Conservation (phyloP, 2,797 vertebrate genomes). For the Gallinago solitaria region DNA sequence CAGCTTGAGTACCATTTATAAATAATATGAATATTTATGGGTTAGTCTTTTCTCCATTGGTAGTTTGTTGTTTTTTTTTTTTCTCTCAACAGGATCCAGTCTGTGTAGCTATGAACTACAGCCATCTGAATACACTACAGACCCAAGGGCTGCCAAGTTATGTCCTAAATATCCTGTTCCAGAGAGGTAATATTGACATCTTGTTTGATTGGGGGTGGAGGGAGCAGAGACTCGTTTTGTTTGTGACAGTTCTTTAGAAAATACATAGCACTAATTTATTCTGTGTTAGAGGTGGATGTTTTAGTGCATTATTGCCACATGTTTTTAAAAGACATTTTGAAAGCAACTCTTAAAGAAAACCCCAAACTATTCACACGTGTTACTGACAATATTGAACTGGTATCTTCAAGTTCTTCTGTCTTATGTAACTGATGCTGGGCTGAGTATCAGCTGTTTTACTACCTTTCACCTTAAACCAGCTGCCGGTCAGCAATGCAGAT, state of each 20-base stretch:
- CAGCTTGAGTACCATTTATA: neutral
- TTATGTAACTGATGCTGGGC: neutral
- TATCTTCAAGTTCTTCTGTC: neutral
- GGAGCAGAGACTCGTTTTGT: neutral
- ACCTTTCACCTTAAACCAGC: neutral
- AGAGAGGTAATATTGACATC: slow-evolving; percentile 83
- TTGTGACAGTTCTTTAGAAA: neutral
- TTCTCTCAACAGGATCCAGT: slow-evolving; percentile 83
- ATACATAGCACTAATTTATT: neutral
- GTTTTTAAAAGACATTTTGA: neutral
- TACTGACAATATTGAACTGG: neutral
- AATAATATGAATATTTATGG: neutral
- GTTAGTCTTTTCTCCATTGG: neutral
- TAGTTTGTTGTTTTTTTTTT: neutral
- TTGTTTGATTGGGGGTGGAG: neutral
- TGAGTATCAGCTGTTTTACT: neutral
- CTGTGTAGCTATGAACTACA: slow-evolving; percentile 91
- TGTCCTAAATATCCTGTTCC: slow-evolving; percentile 96
- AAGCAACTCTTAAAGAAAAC: neutral
- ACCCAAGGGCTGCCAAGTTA: slow-evolving; percentile 80
- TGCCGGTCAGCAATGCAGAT: neutral
- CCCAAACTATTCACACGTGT: accelerated
- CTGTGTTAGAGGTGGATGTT: neutral
- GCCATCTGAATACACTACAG: slow-evolving; percentile 85
- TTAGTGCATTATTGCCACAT: neutral